Evolutionary conservation across 2,797 vertebrate species (phyloP), one percentile per base, ranked within the genome.

Genomic region (Micropoecilia bifurca): DNA sequence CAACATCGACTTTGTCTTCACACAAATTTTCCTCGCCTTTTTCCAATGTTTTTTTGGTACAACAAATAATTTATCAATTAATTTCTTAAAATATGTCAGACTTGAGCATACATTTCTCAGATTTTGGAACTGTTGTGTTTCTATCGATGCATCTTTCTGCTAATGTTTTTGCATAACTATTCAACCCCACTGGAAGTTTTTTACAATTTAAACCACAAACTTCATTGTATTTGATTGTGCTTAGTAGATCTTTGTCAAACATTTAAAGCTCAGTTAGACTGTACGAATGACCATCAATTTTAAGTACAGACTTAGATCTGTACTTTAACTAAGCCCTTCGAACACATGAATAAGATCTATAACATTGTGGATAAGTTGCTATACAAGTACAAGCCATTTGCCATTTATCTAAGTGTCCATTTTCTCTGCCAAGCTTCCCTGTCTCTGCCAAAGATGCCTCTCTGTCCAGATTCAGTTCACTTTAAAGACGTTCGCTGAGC

Each of bases 1-100:
- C 82, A 80, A 74, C 73, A 78, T 59, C 79, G 30, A 39, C 74
- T 79, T 47, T 66, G 61, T 75, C 81, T n/a, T 72, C 75, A 80
- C 76, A 73, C 69, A 53, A 33, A 4, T 45, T 45, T 76, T 75
- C 50, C 75, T n/a, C 76, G 59, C n/a, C 1, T 0, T 79, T 77
- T n/a, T 28, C 45, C 28, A 76, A 9, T 66, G 7, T 59, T 39
- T 46, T 48, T 71, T 68, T n/a, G 6, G 39, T 43, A 13, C 41
- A 66, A 3, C 30, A 63, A 59, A 28, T 59, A n/a, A n/a, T 59
- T 59, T 30, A 28, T 13, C n/a, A 30, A 30, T 28, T 57, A 57
- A 28, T 59, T 59, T 59, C 55, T 59, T n/a, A 28, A 59, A 30
- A 28, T 13, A 59, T 14, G 55, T 13, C n/a, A 59, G 3, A 28